Percentiles rank a stretch among this genome's conserved stretches.
Evolutionary conservation across 2,797 vertebrate species (phyloP).

Genomic region (Girardinus metallicus): DNA sequence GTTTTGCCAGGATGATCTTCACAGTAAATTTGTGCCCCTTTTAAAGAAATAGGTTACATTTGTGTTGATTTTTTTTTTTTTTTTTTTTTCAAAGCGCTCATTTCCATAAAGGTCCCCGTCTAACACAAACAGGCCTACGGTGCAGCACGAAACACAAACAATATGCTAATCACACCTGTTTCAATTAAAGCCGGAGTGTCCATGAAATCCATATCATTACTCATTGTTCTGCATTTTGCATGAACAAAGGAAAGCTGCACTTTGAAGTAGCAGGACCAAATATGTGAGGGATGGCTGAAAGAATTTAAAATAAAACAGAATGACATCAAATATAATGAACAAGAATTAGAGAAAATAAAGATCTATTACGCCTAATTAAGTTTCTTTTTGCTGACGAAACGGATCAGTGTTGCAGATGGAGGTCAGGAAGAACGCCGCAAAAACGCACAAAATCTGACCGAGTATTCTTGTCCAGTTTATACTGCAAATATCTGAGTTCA

Average conservation of each 20-base stretch:
- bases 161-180: slow-evolving; percentile 72
- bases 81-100: slow-evolving; percentile 51
- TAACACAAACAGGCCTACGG: slow-evolving; percentile 50
- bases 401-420: not conserved
- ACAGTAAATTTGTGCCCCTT: slow-evolving; percentile 67
- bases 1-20: slow-evolving; percentile 73
- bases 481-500: no score
- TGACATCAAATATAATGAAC: not conserved
- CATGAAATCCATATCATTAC: slow-evolving; percentile 58
- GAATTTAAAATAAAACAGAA: slow-evolving; percentile 4
- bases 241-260: slow-evolving; percentile 27
- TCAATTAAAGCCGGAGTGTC: slow-evolving; percentile 58
- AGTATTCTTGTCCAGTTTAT: no score
- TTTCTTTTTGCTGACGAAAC: not conserved
- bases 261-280: slow-evolving; percentile 43
- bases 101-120: slow-evolving; percentile 64
- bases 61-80: slow-evolving; percentile 52
- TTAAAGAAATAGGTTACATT: slow-evolving; percentile 68
- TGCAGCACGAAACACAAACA: slow-evolving; percentile 63
- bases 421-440: not conserved
- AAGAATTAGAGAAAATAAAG: not conserved
- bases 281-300: slow-evolving; percentile 17
- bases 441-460: no score
- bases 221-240: slow-evolving; percentile 54
- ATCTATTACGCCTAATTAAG: not conserved